Evolutionary conservation across 2,113 vertebrate genomes (phyloP), one percentile per base, ranked within the genome.

Genomic region (Oreochromis niloticus): DNA sequence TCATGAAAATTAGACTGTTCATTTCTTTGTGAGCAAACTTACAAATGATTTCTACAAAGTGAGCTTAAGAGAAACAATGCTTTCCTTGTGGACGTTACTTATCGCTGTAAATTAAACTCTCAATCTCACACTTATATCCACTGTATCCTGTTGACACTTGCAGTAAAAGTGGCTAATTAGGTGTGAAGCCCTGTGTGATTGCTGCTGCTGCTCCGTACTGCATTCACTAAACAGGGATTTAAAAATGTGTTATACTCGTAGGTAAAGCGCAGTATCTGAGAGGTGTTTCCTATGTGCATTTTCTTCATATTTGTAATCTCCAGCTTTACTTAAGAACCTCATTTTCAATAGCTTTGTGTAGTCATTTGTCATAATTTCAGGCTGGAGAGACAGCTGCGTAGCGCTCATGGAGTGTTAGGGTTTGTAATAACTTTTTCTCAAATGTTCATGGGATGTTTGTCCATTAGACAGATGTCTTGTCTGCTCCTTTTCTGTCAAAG

Each of bases 81-180:
- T 50, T 12, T 78, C 4, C 43, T 50, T 75, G 43, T 75, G 2
- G 16, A 78, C 2, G 10, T 32, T 78, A 78, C 43, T 75, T 32
- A 75, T 19, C 9, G 0, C 16, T 78, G 27, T 78, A 78, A 50
- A 50, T 78, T 50, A 32, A 32, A 30, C 71, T 75, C 16, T 30
- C 24, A 32, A 32, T 19, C 71, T 75, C 43, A 32, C 14, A 75
- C 71, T 4, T 50, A 30, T 73, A 46, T 2, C 71, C 43, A 32
- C 16, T 75, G 43, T 78, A 78, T 78, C 71, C 27, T 78, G 71
- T 32, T 78, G 71, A 78, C 71, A 78, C 43, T 78, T 50, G 43
- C 1, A 1, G 24, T 50, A 19, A 19, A 78, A 78, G 24, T 32
- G 43, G 32, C 43, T 50, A 50, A 78, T 78, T 78, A 12, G 43